These are phyloP conservation scores for Bradypodion ventrale DNA, from an alignment of 2,797 vertebrate species.

Conservation along the genomic window DNA sequence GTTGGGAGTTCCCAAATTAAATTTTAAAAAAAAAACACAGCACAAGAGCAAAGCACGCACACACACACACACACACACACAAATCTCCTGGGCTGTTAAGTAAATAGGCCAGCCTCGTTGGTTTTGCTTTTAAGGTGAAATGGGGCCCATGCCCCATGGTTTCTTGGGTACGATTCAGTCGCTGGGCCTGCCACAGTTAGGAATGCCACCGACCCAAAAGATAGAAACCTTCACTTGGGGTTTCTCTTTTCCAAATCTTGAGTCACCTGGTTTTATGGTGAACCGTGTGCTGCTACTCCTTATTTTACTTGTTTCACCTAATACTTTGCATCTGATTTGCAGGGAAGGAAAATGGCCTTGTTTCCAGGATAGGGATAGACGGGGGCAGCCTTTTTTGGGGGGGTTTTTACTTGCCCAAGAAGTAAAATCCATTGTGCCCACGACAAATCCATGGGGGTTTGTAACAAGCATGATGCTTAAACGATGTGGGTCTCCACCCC, in stretches of 20 bases:
- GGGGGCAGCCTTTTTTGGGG: not conserved
- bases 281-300: rapidly evolving
- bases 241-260: not conserved
- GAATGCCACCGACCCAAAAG: not conserved
- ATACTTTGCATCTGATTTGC: not conserved
- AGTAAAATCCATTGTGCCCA: not conserved
- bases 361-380: not conserved
- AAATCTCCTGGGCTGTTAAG: slow-evolving; percentile 33
- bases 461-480: too few species aligned
- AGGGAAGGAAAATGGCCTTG: not conserved
- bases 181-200: not conserved
- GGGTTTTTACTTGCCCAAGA: not conserved
- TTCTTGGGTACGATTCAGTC: not conserved
- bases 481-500: too few species aligned
- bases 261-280: rapidly evolving
- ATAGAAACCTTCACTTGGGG: not conserved
- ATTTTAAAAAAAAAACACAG: too few species aligned
- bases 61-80: too few species aligned
- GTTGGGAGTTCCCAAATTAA: slow-evolving; percentile 29
- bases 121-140: not conserved
- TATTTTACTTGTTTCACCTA: not conserved
- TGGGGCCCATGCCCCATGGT: not conserved
- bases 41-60: slow-evolving; percentile 24
- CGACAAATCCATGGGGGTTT: too few species aligned
- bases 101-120: not conserved